phyloP scores from a whole-genome alignment of 1,140 invertebrate genomes.

The Teleopsis dalmanni region DNA sequence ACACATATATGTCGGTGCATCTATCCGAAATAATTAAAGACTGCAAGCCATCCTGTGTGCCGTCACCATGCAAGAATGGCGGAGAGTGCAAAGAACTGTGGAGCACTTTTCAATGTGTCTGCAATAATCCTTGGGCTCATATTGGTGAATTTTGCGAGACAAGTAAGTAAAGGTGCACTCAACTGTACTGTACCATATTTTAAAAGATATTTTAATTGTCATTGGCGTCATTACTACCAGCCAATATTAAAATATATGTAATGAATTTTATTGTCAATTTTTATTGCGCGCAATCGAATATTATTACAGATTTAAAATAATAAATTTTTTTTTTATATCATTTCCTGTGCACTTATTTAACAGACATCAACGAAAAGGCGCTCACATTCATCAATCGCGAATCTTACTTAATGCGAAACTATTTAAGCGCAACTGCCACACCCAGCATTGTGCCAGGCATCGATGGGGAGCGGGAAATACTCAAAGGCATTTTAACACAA shows the following conservation, averaged over 20 bases:
- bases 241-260: no score
- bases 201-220: no score
- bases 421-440: constrained; percentile 47
- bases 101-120: constrained; percentile 86
- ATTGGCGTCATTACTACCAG: no score
- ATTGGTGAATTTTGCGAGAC: constrained; percentile 80
- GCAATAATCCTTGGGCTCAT: constrained; percentile 85
- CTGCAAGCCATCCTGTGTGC: constrained; percentile 87
- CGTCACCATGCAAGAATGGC: constrained; percentile 86
- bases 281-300: no score
- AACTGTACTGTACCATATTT: no score
- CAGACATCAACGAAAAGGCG: constrained; percentile 84
- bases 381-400: constrained; percentile 77
- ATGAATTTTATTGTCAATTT: no score
- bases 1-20: constrained; percentile 88
- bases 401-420: constrained; percentile 72
- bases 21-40: constrained; percentile 83
- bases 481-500: constrained; percentile 67
- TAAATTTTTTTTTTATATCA: neutral
- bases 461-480: constrained; percentile 55
- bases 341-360: neutral
- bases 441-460: constrained; percentile 32
- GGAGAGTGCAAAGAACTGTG: constrained; percentile 85
- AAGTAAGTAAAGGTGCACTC: constrained; percentile 54
- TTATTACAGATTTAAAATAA: neutral